phyloP scores from a whole-genome alignment of 1,140 invertebrate genomes.

The Drosophila miranda region DNA sequence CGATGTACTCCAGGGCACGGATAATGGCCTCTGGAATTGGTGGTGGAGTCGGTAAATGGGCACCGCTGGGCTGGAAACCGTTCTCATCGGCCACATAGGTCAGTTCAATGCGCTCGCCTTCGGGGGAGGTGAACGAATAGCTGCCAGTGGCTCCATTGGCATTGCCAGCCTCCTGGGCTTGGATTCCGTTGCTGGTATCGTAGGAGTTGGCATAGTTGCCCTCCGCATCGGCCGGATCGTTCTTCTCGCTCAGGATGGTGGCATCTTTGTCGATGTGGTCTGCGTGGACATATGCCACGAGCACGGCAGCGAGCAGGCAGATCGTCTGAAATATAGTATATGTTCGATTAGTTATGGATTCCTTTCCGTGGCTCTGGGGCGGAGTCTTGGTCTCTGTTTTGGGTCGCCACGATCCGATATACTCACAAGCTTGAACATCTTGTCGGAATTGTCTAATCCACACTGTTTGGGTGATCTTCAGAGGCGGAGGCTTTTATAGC shows the following conservation, averaged over 20 bases:
- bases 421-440: constrained; percentile 82
- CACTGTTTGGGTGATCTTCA: constrained; percentile 69
- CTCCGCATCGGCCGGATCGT: constrained; percentile 57
- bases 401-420: constrained; percentile 3
- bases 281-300: constrained; percentile 63
- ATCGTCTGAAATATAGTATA: constrained; percentile 47
- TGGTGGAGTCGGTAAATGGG: constrained; percentile 83
- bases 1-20: constrained; percentile 83
- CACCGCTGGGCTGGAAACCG: constrained; percentile 83
- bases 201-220: constrained; percentile 53
- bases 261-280: constrained; percentile 75
- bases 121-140: constrained; percentile 44
- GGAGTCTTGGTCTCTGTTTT: not conserved
- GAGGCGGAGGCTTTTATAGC: constrained; percentile 56
- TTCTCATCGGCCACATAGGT: constrained; percentile 83
- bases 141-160: constrained; percentile 48
- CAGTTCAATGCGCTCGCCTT: constrained; percentile 66
- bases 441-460: constrained; percentile 65
- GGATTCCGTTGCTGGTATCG: constrained; percentile 70
- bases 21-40: constrained; percentile 74
- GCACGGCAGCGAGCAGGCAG: constrained; percentile 61
- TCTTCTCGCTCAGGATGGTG: constrained; percentile 16
- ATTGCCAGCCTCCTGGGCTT: constrained; percentile 66
- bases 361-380: not conserved
- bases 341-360: not conserved